A percentile compares a stretch with the other conserved stretches of the same genome.
Evolutionary conservation across 2,113 vertebrate genomes (phyloP).

Genomic region (Carassius carassius): DNA sequence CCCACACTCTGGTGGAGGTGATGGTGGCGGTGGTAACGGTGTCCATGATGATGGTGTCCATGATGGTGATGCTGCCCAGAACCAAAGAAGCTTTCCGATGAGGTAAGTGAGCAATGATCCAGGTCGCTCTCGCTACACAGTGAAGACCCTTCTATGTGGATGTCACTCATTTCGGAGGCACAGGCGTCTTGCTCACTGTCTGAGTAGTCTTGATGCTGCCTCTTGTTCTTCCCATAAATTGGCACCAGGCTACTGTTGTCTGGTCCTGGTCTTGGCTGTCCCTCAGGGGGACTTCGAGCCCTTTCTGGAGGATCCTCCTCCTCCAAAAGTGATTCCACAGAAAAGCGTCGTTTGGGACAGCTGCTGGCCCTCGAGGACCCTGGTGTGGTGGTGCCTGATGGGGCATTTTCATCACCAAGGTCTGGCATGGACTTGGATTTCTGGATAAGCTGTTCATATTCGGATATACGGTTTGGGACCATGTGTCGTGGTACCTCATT

Average conservation of each 20-base stretch:
- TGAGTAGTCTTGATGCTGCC: conserved; percentile 84
- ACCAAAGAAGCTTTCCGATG: conserved; percentile 87
- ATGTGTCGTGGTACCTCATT: conserved; percentile 84
- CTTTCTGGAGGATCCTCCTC: conserved; percentile 79
- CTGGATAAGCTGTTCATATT: conserved; percentile 86
- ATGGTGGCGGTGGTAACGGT: conserved; percentile 78
- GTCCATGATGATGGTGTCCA: conserved; percentile 82
- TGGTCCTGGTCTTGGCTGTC: conserved; percentile 60
- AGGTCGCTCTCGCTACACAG: conserved; percentile 98
- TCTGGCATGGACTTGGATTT: conserved; percentile 90
- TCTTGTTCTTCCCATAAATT: conserved; percentile 78
- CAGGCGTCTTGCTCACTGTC: conserved; percentile 92
- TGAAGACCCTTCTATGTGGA: conserved; percentile 90
- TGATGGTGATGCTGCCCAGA: conserved; percentile 80
- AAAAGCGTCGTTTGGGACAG: conserved; percentile 84
- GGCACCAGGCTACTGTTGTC: conserved; percentile 53
- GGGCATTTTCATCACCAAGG: conserved; percentile 79
- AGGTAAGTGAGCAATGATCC: conserved; percentile 93
- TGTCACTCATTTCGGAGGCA: conserved; percentile 78
- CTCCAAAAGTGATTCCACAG: conserved; percentile 83
- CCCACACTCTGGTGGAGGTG: conserved; percentile 80
- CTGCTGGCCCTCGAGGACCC: conserved; percentile 83
- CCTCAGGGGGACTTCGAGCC: conserved; percentile 72
- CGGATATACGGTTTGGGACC: conserved; percentile 86
- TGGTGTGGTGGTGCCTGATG: conserved; percentile 80